phyloP scores from a whole-genome alignment of 2,113 vertebrate genomes.

The Sturnus vulgaris region DNA sequence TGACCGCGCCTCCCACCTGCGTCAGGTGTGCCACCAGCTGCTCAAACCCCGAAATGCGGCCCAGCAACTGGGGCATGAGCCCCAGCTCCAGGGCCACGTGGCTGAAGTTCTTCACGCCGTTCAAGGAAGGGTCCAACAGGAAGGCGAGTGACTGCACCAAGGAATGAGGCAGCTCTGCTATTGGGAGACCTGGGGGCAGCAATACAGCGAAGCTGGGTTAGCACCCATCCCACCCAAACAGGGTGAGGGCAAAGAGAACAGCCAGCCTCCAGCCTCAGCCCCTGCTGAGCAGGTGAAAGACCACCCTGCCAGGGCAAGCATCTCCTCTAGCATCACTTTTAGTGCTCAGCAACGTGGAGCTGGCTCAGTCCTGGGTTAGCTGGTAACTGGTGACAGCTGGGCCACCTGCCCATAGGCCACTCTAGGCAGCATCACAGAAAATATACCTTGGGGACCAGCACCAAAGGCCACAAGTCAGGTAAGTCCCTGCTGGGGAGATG shows the following conservation, averaged over 20 bases:
- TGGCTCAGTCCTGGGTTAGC: not conserved
- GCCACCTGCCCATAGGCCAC: not conserved
- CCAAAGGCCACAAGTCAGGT: not conserved
- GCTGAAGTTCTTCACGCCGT: conserved; percentile 46
- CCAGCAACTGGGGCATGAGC: not conserved
- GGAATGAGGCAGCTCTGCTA: conserved; percentile 49
- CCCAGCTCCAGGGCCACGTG: conserved; percentile 59
- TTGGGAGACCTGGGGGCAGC: conserved; percentile 9
- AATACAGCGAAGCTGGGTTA: not conserved
- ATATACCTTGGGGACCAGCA: not conserved
- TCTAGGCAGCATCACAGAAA: not conserved
- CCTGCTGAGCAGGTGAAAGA: accelerated
- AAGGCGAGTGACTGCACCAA: conserved; percentile 41
- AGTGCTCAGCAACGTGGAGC: not conserved
- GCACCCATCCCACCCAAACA: not conserved
- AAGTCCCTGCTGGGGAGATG: not conserved
- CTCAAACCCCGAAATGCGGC: conserved; percentile 40
- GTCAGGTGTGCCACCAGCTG: conserved; percentile 35
- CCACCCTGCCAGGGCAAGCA: not conserved
- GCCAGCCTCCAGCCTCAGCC: not conserved
- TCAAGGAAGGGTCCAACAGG: conserved; percentile 45
- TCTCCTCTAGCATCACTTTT: not conserved
- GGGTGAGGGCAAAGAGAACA: not conserved
- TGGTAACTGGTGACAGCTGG: not conserved
- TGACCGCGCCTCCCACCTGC: not conserved